Conservation (phyloP, 2,113 vertebrate genomes). For the Pseudonaja textilis region DNA sequence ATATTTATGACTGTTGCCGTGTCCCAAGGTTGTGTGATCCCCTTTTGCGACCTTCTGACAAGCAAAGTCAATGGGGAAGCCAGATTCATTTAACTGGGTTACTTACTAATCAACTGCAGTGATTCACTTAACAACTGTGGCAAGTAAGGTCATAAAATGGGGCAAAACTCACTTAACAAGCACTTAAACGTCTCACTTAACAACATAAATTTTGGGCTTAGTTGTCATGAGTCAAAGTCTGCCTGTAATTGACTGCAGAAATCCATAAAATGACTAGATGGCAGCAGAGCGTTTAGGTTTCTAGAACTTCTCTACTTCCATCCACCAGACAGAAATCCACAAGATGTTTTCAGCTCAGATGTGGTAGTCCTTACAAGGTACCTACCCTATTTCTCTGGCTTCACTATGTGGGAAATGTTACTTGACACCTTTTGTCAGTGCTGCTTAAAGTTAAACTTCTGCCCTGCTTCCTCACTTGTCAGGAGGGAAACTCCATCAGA, state of each 20-base stretch:
- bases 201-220: too few relatives aligned
- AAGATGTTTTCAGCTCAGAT: neutral
- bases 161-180: too few relatives aligned
- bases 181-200: too few relatives aligned
- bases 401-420: neutral
- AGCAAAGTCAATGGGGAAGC: too few relatives aligned
- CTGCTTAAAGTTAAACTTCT: neutral
- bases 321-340: neutral
- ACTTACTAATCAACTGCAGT: too few relatives aligned
- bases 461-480: neutral
- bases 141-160: too few relatives aligned
- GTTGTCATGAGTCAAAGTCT: too few relatives aligned
- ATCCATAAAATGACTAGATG: neutral
- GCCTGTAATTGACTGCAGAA: neutral
- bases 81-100: too few relatives aligned
- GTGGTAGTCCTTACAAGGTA: neutral
- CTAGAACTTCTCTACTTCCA: neutral
- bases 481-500: neutral
- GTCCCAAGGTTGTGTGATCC: too few relatives aligned
- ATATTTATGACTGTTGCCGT: too few relatives aligned
- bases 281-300: neutral
- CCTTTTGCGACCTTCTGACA: too few relatives aligned
- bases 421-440: neutral
- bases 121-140: too few relatives aligned
- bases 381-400: neutral